Percentiles rank a stretch among this genome's conserved stretches.
Conservation (phyloP, 2,797 vertebrate species). For the Anas bahamensis region DNA sequence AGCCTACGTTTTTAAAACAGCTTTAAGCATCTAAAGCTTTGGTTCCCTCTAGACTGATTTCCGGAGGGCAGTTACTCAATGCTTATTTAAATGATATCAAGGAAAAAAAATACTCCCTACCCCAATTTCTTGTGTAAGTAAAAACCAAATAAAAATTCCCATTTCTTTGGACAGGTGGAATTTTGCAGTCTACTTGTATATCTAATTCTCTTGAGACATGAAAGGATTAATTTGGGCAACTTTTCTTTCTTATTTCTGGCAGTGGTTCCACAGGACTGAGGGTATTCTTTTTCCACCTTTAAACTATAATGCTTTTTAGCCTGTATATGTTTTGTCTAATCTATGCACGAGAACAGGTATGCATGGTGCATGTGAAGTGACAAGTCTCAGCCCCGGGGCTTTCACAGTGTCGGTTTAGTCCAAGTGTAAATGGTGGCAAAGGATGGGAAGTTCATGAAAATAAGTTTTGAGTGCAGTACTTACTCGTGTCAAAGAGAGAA, state of each 20-base stretch:
- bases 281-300: background rate
- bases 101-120: background rate
- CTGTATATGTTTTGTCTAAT: background rate
- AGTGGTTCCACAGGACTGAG: background rate
- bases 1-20: background rate
- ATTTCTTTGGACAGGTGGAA: background rate
- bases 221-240: background rate
- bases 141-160: background rate
- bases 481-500: background rate
- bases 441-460: background rate
- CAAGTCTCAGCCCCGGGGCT: background rate
- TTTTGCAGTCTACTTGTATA: background rate
- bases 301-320: background rate
- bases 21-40: background rate
- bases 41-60: background rate
- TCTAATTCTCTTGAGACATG: background rate
- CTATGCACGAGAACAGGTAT: background rate
- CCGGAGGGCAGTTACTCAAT: background rate
- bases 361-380: background rate
- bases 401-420: background rate
- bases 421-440: background rate
- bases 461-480: background rate
- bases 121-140: too few species aligned
- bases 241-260: background rate
- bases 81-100: background rate